Evolutionary conservation across 1,140 invertebrate species (phyloP).

Genomic region (Formica exsecta): DNA sequence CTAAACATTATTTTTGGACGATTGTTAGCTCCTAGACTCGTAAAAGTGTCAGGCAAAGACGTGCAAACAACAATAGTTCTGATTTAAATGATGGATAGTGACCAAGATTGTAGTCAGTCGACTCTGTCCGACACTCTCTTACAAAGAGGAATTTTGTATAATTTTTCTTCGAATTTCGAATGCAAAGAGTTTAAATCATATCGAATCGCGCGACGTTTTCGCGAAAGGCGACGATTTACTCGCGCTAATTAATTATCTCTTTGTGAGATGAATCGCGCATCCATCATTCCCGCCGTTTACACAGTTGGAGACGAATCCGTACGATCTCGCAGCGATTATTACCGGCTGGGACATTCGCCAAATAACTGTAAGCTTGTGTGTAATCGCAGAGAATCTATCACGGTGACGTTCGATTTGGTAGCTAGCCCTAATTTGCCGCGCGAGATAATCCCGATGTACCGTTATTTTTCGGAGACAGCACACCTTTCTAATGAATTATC

Average conservation of each 20-base stretch:
- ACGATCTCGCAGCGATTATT: constrained; percentile 10
- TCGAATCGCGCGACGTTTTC: neutral
- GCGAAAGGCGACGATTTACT: constrained; percentile 27
- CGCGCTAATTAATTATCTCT: constrained; percentile 19
- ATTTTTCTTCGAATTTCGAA: neutral
- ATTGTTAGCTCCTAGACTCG: neutral
- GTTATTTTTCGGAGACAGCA: neutral
- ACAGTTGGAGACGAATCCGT: neutral
- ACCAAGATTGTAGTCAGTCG: neutral
- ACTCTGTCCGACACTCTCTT: neutral
- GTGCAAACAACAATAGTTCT: constrained; percentile 13
- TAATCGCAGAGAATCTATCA: neutral
- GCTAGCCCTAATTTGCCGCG: neutral
- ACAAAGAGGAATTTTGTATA: neutral
- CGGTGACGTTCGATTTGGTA: neutral
- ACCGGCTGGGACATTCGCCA: neutral
- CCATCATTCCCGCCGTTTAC: constrained; percentile 18
- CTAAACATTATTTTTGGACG: constrained; percentile 20
- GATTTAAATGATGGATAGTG: neutral
- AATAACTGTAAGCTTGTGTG: constrained; percentile 27
- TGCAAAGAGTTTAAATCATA: constrained; percentile 4
- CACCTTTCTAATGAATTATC: neutral
- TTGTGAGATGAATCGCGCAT: constrained; percentile 6
- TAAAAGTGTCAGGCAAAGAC: neutral
- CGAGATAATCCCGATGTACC: neutral